Conservation (phyloP, 2,797 vertebrate genomes). For the Xenopus petersii region DNA sequence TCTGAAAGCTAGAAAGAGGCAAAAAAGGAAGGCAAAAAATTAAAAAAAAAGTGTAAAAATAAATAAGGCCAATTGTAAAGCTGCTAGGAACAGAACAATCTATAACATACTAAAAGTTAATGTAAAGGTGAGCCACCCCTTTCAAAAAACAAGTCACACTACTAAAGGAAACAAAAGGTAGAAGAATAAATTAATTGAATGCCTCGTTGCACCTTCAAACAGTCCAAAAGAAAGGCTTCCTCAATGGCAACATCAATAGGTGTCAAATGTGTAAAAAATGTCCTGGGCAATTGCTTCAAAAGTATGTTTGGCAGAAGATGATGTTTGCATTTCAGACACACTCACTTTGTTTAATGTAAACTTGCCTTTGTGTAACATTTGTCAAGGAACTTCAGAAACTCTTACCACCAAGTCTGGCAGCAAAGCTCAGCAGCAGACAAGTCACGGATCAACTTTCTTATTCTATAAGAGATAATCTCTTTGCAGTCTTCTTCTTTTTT, state of each 20-base stretch:
- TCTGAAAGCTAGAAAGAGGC: too few relatives aligned
- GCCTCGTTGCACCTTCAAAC: constrained; percentile 15
- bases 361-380: constrained; percentile 32
- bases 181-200: constrained; percentile 11
- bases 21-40: too few relatives aligned
- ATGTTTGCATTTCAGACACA: constrained; percentile 9
- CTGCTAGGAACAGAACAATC: too few relatives aligned
- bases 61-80: too few relatives aligned
- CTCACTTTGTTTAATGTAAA: constrained; percentile 24
- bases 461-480: too few relatives aligned
- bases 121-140: too few relatives aligned
- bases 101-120: too few relatives aligned
- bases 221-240: constrained; percentile 16
- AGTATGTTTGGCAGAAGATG: constrained; percentile 21
- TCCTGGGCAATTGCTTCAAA: constrained; percentile 25
- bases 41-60: too few relatives aligned
- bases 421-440: too few relatives aligned
- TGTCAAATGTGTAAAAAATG: constrained; percentile 19
- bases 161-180: neutral
- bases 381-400: too few relatives aligned
- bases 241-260: constrained; percentile 16
- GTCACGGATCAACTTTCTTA: too few relatives aligned
- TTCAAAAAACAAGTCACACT: neutral
- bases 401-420: too few relatives aligned
- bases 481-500: neutral